These are phyloP conservation scores for Herpailurus yagouaroundi DNA, from an alignment of 2,113 vertebrate genomes.

Conservation along the genomic window DNA sequence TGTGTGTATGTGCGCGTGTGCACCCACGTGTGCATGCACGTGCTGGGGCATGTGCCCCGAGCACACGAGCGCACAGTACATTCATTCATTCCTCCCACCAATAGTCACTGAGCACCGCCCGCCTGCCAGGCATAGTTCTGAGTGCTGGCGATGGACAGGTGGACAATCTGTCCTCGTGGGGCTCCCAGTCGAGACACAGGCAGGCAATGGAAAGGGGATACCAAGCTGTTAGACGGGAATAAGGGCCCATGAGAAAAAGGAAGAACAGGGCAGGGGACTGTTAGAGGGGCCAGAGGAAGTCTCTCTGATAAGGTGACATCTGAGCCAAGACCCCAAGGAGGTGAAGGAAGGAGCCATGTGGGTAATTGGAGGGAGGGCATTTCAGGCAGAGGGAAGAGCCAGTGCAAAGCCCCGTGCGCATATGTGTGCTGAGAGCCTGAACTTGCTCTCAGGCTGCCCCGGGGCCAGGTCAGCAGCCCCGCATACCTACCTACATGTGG, in stretches of 20 bases:
- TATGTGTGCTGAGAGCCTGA: background rate
- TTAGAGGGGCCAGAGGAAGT: too few relatives aligned
- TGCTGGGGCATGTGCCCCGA: background rate
- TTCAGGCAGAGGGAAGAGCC: background rate
- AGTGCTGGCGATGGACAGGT: rapidly evolving
- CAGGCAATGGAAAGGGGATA: background rate
- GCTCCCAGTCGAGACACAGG: background rate
- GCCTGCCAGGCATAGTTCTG: background rate
- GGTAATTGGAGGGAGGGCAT: background rate
- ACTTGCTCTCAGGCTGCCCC: background rate
- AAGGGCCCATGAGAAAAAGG: background rate
- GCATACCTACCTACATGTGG: too few relatives aligned
- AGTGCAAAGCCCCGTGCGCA: rapidly evolving
- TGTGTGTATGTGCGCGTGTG: too few relatives aligned
- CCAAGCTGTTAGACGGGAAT: rapidly evolving
- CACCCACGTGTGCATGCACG: rapidly evolving
- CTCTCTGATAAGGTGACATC: background rate
- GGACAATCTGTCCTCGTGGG: background rate
- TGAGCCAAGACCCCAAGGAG: background rate
- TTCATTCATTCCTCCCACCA: background rate
- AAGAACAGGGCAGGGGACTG: rapidly evolving
- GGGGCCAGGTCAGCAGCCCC: background rate
- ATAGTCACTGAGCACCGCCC: rapidly evolving
- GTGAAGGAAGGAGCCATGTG: background rate
- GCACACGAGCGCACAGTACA: rapidly evolving